Evolutionary conservation across 1,140 invertebrate species (phyloP), one percentile per base, ranked within the genome.

Genomic region (Drosophila azteca): DNA sequence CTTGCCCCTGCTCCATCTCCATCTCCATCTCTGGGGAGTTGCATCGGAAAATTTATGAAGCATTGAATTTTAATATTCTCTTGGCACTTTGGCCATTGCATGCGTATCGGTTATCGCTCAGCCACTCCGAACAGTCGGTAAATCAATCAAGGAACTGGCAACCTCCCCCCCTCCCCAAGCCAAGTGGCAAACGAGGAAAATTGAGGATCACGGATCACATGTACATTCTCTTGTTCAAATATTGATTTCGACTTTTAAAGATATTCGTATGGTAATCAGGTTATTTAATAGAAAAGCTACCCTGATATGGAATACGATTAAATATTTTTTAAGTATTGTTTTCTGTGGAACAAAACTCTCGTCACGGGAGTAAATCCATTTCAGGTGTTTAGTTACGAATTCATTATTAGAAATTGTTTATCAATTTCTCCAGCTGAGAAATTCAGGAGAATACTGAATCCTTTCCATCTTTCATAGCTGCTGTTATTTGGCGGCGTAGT

Each of bases 81-180:
- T 51, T 46, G 62, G 35, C 79, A 77, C 62, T 77, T 75, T 48
- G 31, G 11, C 41, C 46, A 57, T 59, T 58, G 58, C 61, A 51
- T 39, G 45, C 44, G 57, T 66, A 71, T 83, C 55, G 49, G 45
- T 78, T 73, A 80, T 79, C 77, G 53, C 26, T 41, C 41, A 48
- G 41, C 39, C 71, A 67, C 77, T 83, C 69, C 54, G 46, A 26
- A 57, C 77, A 45, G 20, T 62, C 67, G 52, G 39, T 82, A 82
- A 83, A 82, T 78, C 79, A 82, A 83, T 82, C 79, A 82, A 63
- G 53, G 26, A 41, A 46, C 54, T 22, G 41, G 46, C n/a, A n/a
- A n/a, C 26, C 31, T 8, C 8, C 26, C 1, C 58, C 63, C 41
- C 66, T 73, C 44, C 58, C 43, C 31, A 35, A 64, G 57, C 41